Evolutionary conservation across 2,888 invertebrate species (phyloP), one percentile per base, ranked within the genome.

Genomic region (Linhomoeus sp.): DNA sequence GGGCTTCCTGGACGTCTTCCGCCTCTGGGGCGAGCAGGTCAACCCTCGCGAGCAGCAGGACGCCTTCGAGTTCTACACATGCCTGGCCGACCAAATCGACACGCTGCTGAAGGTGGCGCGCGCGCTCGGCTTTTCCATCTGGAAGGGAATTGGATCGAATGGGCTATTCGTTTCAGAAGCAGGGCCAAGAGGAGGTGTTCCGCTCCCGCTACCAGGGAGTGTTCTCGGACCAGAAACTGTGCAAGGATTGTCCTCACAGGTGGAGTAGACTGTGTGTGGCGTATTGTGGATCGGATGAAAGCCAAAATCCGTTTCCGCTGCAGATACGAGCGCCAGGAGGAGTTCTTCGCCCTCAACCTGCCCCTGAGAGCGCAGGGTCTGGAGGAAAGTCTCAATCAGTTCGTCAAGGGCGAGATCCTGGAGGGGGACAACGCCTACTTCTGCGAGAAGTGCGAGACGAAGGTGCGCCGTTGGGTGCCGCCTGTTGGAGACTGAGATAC

Each of bases 391-490:
- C 56, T 73, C 29, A 68, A 69, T 45, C 71, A 71, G 60, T 72
- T 71, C 63, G 70, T 73, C 2, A 70, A 70, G 51, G 72, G 70
- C 17, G 72, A 72, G 53, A 58, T 72, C 22, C 56, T 73, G 49
- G 72, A 72, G 53, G 72, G 72, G n/a, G 71, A 70, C 53, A 72
- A 72, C 60, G 71, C 72, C 9, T 72, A 71, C 56, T 68, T 66
- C 52, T 72, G 72, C 63, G 71, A 72, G 54, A 70, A 70, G 52
- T 72, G 72, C 61, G 65, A 65, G 33, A 65, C 67, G 50, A 72
- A 72, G 67, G 70, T 70, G 50, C 46, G 50, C 45, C 14, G 12
- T 9, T 7, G 5, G 23, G 12, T 7, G 22, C n/a, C 39, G 14
- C 15, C 17, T 37, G 3, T 9, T 25, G 3, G 37, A 24, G n/a